Percentiles rank a stretch among this genome's conserved stretches.
Conservation (phyloP, 2,888 invertebrate genomes). For the Bedellia somnulentella region DNA sequence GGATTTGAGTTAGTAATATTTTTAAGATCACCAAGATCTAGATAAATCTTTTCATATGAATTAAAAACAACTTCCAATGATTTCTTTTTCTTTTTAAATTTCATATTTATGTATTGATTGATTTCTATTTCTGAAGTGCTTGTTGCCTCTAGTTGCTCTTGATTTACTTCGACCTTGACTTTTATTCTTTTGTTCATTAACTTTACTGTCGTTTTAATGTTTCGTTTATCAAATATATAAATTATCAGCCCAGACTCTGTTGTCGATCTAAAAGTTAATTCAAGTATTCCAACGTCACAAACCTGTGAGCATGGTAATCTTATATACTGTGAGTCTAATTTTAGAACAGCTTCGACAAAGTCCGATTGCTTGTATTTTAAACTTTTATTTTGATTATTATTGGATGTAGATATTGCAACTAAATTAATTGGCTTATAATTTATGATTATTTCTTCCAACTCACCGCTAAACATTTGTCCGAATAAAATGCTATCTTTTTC, state of each 20-base stretch:
- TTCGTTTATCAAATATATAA: too few species aligned
- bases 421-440: slow-evolving; percentile 43
- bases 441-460: slow-evolving; percentile 41
- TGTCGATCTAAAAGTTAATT: slow-evolving; percentile 21
- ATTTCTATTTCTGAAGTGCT: too few species aligned
- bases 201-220: too few species aligned
- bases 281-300: slow-evolving; percentile 33
- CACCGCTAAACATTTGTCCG: slow-evolving; percentile 44
- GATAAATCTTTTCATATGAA: background rate
- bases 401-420: slow-evolving; percentile 12
- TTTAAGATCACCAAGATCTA: background rate
- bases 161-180: too few species aligned
- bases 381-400: slow-evolving; percentile 24
- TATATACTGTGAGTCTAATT: slow-evolving; percentile 30
- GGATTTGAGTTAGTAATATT: background rate
- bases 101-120: too few species aligned
- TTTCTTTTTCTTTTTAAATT: too few species aligned
- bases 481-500: slow-evolving; percentile 31
- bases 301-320: slow-evolving; percentile 35
- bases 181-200: too few species aligned
- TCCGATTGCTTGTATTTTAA: slow-evolving; percentile 38
- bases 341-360: slow-evolving; percentile 34
- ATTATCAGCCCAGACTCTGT: background rate
- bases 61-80: background rate
- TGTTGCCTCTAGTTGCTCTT: too few species aligned